Percentiles rank a stretch among this genome's conserved stretches.
phyloP scores from a whole-genome alignment of 2,888 invertebrate species.

The Ctenicera cuprea region DNA sequence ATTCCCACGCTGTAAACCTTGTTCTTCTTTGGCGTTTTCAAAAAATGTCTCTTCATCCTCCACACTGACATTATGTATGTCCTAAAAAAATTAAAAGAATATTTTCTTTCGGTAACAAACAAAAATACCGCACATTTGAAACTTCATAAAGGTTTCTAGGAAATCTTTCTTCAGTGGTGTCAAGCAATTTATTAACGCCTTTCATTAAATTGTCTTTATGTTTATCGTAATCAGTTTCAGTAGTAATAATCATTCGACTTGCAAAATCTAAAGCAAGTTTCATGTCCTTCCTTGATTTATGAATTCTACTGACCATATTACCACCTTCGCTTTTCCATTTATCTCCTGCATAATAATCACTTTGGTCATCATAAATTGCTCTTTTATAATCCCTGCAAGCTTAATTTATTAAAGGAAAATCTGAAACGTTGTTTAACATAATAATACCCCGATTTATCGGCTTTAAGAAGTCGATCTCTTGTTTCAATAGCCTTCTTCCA shows the following conservation, averaged over 20 bases:
- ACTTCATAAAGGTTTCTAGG: constrained; percentile 59
- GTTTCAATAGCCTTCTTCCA: constrained; percentile 85
- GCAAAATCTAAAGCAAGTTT: constrained; percentile 70
- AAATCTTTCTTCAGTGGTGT: constrained; percentile 59
- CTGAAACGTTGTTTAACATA: background rate
- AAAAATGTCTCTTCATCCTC: background rate
- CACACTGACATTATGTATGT: background rate
- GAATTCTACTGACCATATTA: constrained; percentile 48
- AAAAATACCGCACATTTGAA: constrained; percentile 1
- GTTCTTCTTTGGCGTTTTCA: background rate
- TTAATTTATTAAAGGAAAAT: background rate
- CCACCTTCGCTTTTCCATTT: constrained; percentile 42
- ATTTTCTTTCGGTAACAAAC: background rate
- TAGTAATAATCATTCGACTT: constrained; percentile 62
- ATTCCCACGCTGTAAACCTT: constrained; percentile 1
- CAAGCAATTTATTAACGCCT: constrained; percentile 61
- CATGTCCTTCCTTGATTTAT: constrained; percentile 65
- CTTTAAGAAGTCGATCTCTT: constrained; percentile 88
- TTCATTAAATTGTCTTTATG: constrained; percentile 58
- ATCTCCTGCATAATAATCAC: constrained; percentile 88
- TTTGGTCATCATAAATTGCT: constrained; percentile 93
- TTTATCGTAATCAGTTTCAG: constrained; percentile 61
- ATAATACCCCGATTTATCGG: constrained; percentile 84
- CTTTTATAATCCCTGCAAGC: constrained; percentile 80
- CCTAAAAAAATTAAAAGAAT: background rate